Evolutionary conservation across 2,113 vertebrate species (phyloP).

Genomic region (Neolamprologus fasciatus): DNA sequence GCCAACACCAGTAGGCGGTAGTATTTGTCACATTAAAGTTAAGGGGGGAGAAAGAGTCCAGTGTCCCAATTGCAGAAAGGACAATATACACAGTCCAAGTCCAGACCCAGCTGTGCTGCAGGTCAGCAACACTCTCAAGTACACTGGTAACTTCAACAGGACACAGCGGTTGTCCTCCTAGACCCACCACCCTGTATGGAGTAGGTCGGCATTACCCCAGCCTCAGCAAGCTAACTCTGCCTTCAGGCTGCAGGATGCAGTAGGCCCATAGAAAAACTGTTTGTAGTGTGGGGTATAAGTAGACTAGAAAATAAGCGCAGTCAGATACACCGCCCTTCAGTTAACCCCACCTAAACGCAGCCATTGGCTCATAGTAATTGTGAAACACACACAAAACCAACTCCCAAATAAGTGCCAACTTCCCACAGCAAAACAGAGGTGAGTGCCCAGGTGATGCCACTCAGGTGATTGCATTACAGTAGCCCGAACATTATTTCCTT

Average conservation of each 20-base stretch:
- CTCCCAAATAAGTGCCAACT: neutral
- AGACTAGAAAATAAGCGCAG: neutral
- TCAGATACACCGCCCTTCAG: neutral
- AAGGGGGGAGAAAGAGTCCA: neutral
- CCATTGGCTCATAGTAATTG: neutral
- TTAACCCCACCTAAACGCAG: neutral
- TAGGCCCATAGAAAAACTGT: neutral
- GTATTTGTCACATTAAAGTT: neutral
- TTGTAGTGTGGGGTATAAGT: neutral
- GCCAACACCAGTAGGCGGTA: neutral
- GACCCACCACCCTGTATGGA: neutral
- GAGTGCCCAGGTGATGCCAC: neutral
- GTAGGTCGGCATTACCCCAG: neutral
- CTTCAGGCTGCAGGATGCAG: neutral
- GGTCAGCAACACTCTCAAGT: neutral
- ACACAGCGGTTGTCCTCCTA: neutral
- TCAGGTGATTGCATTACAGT: neutral
- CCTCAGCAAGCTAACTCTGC: neutral
- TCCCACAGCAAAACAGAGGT: neutral
- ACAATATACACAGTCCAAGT: neutral
- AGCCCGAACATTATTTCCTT: neutral
- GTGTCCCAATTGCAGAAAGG: neutral
- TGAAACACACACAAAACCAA: neutral
- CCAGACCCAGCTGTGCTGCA: neutral
- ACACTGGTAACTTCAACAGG: neutral